Evolutionary conservation across 92 coral and sea anemone genomes (phyloP).

Genomic region (Umimayanthus chanpuru): DNA sequence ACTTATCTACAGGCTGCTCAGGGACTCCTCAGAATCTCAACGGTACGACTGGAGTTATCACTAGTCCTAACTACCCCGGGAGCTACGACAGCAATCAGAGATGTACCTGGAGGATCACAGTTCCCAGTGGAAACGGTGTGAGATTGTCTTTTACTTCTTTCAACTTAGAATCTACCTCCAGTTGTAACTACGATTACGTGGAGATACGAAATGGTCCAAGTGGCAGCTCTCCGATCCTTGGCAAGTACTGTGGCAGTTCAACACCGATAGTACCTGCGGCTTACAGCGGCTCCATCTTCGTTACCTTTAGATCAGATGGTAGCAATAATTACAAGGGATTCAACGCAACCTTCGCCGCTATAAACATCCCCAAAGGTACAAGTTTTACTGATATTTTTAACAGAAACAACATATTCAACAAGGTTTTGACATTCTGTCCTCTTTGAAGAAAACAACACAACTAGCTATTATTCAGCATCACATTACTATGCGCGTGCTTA

Average conservation of each 20-base stretch:
- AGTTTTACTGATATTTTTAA: background rate
- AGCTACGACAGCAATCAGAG: conserved; percentile 23
- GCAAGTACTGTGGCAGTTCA: conserved; percentile 33
- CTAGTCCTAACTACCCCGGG: too few relatives aligned
- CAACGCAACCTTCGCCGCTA: background rate
- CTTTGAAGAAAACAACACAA: too few relatives aligned
- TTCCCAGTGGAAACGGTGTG: conserved; percentile 34
- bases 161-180: conserved; percentile 33
- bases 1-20: too few relatives aligned
- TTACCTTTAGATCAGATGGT: conserved; percentile 11
- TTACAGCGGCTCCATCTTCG: conserved; percentile 13
- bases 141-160: conserved; percentile 33
- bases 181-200: conserved; percentile 6
- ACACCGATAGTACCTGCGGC: background rate
- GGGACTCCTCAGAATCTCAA: too few relatives aligned
- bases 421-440: too few relatives aligned
- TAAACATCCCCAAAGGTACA: background rate
- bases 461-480: too few relatives aligned
- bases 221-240: background rate
- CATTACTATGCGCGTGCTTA: too few relatives aligned
- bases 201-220: conserved; percentile 25
- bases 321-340: background rate
- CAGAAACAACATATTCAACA: too few relatives aligned
- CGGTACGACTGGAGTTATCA: too few relatives aligned
- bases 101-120: conserved; percentile 47